A percentile compares a stretch with the other conserved stretches of the same genome.
These are phyloP conservation scores for Oxyscelio sp. DNA, from an alignment of 2,888 invertebrate genomes.

Conservation along the genomic window DNA sequence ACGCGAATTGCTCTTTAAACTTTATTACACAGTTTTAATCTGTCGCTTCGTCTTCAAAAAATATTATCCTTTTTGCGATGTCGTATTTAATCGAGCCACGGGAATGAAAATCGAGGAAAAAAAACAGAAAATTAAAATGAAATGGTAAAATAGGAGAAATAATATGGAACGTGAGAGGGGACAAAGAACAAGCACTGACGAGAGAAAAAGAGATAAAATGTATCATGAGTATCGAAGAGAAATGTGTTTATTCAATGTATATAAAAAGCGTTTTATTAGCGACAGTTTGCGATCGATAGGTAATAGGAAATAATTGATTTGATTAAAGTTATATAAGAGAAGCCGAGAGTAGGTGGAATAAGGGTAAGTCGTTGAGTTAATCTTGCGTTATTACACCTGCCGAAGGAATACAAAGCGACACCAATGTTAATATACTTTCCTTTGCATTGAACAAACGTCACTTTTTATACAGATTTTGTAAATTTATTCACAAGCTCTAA, in stretches of 20 bases:
- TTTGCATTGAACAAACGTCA: slow-evolving; percentile 11
- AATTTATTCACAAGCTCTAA: neutral
- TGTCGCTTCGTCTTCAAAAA: neutral
- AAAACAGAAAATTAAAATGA: neutral
- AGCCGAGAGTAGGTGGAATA: slow-evolving; percentile 46
- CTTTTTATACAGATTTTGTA: slow-evolving; percentile 11
- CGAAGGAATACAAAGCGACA: slow-evolving; percentile 25
- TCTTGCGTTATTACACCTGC: slow-evolving; percentile 33
- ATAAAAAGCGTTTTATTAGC: slow-evolving; percentile 20
- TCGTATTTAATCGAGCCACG: neutral
- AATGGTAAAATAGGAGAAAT: neutral
- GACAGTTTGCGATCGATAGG: slow-evolving; percentile 24
- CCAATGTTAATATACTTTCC: slow-evolving; percentile 15
- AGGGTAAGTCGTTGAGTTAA: slow-evolving; percentile 51
- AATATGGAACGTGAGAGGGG: neutral
- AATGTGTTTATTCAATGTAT: slow-evolving; percentile 1
- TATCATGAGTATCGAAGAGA: too few species aligned
- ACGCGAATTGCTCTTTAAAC: slow-evolving; percentile 30
- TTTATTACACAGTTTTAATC: slow-evolving; percentile 28
- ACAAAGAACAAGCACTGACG: neutral
- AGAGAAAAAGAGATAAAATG: too few species aligned
- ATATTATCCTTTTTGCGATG: slow-evolving; percentile 10
- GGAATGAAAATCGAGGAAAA: neutral
- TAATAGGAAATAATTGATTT: slow-evolving; percentile 64
- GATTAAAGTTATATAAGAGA: slow-evolving; percentile 61